Evolutionary conservation across 2,113 vertebrate species (phyloP), one percentile per base, ranked within the genome.

Genomic region (Mirounga angustirostris): DNA sequence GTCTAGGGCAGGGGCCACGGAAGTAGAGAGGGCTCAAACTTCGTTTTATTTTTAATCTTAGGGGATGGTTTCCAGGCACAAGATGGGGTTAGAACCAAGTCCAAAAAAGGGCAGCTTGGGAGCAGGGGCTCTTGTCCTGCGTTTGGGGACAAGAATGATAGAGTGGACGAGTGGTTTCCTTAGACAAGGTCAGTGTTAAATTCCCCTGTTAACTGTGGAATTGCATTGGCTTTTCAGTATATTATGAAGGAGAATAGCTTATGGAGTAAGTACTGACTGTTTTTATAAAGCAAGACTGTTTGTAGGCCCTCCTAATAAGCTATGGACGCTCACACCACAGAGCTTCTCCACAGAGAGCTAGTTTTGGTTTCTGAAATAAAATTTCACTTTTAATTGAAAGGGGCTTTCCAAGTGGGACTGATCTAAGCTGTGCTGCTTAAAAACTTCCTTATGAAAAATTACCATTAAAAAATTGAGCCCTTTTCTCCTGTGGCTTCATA

Each of bases 401-500:
- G 83, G 89, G 50, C 61, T 89, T 96, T 89, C 74, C 86, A 74
- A 59, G 21, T 28, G 89, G 50, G 61, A 59, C 71, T 89, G 78
- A 54, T 54, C 15, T 59, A 24, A 84, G 76, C 46, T 71, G 7
- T 30, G 94, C 54, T 89, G 56, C 22, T 79, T 40, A n/a, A 43
- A 91, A 76, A 73, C 91, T 94, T 95, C 93, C 91, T 85, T 76
- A 59, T 52, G 91, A 87, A 40, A 85, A 95, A 14, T 36, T 54
- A n/a, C 80, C 40, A 1, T 65, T 14, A 36, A 4, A 19, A 11
- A 28, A 21, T 28, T 11, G 8, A 21, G 24, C 52, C 52, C 56
- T 73, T 67, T 86, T 46, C 24, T 91, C 52, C 76, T 8, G 0
- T 10, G 52, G 24, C 21, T 56, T 73, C 56, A 4, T 46, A 0